These are phyloP conservation scores for Acanthopagrus latus DNA, from an alignment of 2,797 vertebrate species.

Conservation along the genomic window DNA sequence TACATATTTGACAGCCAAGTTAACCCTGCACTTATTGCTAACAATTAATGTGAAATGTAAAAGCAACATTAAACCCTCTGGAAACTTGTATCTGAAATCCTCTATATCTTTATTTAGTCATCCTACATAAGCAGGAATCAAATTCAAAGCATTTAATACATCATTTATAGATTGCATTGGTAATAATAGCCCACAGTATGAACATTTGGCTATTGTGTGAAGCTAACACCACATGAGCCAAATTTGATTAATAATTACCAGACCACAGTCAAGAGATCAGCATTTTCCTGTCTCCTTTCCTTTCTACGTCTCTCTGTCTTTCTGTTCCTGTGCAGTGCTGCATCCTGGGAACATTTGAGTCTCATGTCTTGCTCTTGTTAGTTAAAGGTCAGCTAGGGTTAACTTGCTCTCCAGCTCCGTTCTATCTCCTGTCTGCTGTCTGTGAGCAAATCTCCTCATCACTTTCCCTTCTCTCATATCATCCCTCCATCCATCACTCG, in stretches of 20 bases:
- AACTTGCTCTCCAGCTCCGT: conserved; percentile 5
- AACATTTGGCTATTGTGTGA: neutral
- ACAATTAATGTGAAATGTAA: neutral
- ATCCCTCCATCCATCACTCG: neutral
- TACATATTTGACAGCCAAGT: too few relatives aligned
- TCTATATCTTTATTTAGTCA: neutral
- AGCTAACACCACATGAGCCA: neutral
- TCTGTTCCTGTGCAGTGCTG: neutral
- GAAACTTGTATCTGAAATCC: too few relatives aligned
- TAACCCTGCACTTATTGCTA: too few relatives aligned
- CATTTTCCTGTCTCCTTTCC: neutral
- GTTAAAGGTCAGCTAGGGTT: conserved; percentile 40
- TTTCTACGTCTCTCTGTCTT: conserved; percentile 1
- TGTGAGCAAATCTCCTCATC: conserved; percentile 13
- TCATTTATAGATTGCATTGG: neutral
- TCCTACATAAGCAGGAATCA: neutral
- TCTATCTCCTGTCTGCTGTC: neutral
- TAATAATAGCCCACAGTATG: neutral
- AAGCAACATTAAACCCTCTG: neutral
- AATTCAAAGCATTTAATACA: neutral
- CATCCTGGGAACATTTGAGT: neutral
- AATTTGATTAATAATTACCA: neutral
- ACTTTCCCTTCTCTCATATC: neutral
- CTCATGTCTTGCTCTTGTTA: conserved; percentile 42
- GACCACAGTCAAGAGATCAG: neutral